Conservation (phyloP, 2,888 invertebrate genomes). For the Nomada goodeniana region DNA sequence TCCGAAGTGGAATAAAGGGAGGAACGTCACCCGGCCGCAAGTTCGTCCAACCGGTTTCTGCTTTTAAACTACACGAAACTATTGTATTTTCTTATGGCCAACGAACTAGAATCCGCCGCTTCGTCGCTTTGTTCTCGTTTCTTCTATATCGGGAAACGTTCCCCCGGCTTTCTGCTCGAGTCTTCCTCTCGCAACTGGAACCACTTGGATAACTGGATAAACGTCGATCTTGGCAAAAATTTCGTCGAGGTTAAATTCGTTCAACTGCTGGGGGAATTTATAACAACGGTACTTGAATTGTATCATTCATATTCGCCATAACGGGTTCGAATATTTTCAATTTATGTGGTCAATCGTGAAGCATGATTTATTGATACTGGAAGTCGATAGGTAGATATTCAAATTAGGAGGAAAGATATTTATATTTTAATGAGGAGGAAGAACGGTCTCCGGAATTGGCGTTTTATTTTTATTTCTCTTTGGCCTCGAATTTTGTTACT, state of each 20-base stretch:
- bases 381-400: too few relatives aligned
- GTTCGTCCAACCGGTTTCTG: constrained; percentile 69
- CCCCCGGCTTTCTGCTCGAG: not conserved
- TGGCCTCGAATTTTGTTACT: too few relatives aligned
- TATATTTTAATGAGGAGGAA: too few relatives aligned
- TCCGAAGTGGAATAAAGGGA: constrained; percentile 55
- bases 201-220: constrained; percentile 29
- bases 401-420: too few relatives aligned
- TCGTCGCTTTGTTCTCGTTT: constrained; percentile 58
- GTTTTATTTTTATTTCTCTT: too few relatives aligned
- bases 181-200: not conserved
- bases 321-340: too few relatives aligned
- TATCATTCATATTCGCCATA: too few relatives aligned
- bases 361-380: too few relatives aligned
- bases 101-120: constrained; percentile 71
- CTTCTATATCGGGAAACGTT: constrained; percentile 39
- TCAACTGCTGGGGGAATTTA: not conserved
- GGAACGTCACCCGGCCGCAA: constrained; percentile 47
- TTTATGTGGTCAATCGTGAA: too few relatives aligned
- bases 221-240: constrained; percentile 33
- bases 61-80: constrained; percentile 79
- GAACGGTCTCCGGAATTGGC: too few relatives aligned
- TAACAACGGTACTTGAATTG: not conserved
- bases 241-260: not conserved
- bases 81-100: constrained; percentile 78